These are phyloP conservation scores for Thyatira batis DNA, from an alignment of 2,888 invertebrate genomes.

Conservation along the genomic window DNA sequence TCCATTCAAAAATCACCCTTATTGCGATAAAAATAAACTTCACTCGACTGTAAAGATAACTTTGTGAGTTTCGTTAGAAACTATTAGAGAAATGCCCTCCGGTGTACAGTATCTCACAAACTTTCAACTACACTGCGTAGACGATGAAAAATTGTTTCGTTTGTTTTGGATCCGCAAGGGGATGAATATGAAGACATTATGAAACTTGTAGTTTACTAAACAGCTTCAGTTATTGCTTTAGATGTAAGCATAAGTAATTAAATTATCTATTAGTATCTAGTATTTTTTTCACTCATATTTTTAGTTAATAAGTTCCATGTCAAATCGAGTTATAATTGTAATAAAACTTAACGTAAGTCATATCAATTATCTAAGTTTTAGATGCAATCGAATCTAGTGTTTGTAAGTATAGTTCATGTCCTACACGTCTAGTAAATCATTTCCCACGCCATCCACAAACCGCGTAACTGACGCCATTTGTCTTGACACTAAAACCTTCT, in stretches of 20 bases:
- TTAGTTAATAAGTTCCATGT: too few relatives aligned
- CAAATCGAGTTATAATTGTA: too few relatives aligned
- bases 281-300: too few relatives aligned
- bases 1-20: slow-evolving; percentile 28
- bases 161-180: not conserved
- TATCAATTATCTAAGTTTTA: not conserved
- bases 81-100: slow-evolving; percentile 67
- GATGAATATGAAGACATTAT: not conserved
- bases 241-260: too few relatives aligned
- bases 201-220: too few relatives aligned
- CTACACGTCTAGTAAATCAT: slow-evolving; percentile 48
- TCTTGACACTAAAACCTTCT: slow-evolving; percentile 31
- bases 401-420: slow-evolving; percentile 25
- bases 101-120: slow-evolving; percentile 63
- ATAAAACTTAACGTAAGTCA: not conserved
- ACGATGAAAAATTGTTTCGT: slow-evolving; percentile 61
- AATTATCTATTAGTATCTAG: too few relatives aligned
- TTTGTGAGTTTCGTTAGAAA: slow-evolving; percentile 54
- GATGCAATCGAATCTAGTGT: not conserved
- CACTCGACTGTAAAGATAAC: slow-evolving; percentile 19
- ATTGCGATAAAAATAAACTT: slow-evolving; percentile 21
- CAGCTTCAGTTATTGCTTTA: too few relatives aligned
- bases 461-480: slow-evolving; percentile 35
- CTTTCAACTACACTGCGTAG: slow-evolving; percentile 60
- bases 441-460: slow-evolving; percentile 62